A percentile compares a stretch with the other conserved stretches of the same genome.
Evolutionary conservation across 2,113 vertebrate genomes (phyloP).

Genomic region (Falcunculus frontatus): DNA sequence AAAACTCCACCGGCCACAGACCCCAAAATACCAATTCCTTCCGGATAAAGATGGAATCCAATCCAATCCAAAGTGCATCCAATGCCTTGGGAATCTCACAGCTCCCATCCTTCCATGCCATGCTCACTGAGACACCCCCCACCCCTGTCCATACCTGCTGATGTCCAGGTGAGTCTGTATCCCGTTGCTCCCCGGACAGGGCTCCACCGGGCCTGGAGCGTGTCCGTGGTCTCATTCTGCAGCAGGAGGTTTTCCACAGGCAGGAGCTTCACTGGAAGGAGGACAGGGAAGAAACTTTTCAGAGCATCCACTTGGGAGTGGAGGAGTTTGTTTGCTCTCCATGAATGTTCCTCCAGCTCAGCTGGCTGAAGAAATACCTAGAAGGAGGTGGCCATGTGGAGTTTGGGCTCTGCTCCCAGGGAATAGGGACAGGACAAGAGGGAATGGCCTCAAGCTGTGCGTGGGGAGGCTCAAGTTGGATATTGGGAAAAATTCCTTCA

Average conservation of each 20-base stretch:
- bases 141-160: accelerated
- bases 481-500: neutral
- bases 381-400: neutral
- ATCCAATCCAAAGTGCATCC: neutral
- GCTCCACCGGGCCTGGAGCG: conserved; percentile 80
- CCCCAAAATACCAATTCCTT: neutral
- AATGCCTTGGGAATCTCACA: neutral
- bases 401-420: accelerated
- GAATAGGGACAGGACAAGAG: neutral
- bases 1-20: neutral
- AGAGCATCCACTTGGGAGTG: neutral
- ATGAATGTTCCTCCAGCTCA: neutral
- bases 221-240: conserved; percentile 84
- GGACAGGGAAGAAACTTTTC: neutral
- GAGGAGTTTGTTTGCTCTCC: neutral
- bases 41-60: neutral
- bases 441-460: neutral
- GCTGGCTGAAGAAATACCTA: neutral
- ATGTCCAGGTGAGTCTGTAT: conserved; percentile 84
- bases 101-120: neutral
- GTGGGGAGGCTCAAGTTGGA: neutral
- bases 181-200: conserved; percentile 81
- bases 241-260: conserved; percentile 77
- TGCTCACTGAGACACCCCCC: too few relatives aligned
- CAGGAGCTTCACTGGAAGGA: conserved; percentile 79